Evolutionary conservation across 1,140 invertebrate species (phyloP).

Genomic region (Drosophila mayri): DNA sequence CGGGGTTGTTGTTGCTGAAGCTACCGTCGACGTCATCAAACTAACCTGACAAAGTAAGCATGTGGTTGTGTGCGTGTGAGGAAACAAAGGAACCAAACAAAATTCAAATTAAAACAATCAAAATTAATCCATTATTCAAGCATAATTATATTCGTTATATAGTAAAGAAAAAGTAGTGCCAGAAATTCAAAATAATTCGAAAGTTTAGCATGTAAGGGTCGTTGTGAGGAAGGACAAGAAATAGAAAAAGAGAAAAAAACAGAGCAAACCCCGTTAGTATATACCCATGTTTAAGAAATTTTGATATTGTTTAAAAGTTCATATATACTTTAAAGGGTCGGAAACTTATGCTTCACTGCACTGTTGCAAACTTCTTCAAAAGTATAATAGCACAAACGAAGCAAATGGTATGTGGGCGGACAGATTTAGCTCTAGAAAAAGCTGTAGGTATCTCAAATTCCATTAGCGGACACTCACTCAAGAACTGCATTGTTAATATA

Average conservation of each 20-base stretch:
- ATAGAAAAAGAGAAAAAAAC: slow-evolving; percentile 16
- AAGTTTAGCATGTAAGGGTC: too few species aligned
- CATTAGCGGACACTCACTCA: too few species aligned
- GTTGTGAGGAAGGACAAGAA: slow-evolving; percentile 1
- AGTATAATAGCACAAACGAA: not conserved
- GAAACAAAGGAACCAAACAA: slow-evolving; percentile 42
- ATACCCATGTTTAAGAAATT: not conserved
- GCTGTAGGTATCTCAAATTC: too few species aligned
- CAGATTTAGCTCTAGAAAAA: too few species aligned
- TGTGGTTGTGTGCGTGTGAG: slow-evolving; percentile 86
- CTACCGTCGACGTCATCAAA: slow-evolving; percentile 91
- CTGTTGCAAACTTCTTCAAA: not conserved
- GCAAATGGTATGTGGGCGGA: too few species aligned
- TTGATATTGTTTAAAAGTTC: too few species aligned
- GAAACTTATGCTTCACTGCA: not conserved
- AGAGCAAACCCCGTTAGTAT: slow-evolving; percentile 39
- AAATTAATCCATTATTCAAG: slow-evolving; percentile 7
- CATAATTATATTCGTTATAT: not conserved
- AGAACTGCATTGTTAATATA: too few species aligned
- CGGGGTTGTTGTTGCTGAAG: slow-evolving; percentile 55
- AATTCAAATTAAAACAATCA: slow-evolving; percentile 60
- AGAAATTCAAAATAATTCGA: not conserved
- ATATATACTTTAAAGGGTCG: not conserved
- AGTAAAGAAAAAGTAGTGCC: not conserved
- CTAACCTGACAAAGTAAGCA: slow-evolving; percentile 94